Conservation (phyloP, 2,888 invertebrate species). For the Drosophila mimetica region DNA sequence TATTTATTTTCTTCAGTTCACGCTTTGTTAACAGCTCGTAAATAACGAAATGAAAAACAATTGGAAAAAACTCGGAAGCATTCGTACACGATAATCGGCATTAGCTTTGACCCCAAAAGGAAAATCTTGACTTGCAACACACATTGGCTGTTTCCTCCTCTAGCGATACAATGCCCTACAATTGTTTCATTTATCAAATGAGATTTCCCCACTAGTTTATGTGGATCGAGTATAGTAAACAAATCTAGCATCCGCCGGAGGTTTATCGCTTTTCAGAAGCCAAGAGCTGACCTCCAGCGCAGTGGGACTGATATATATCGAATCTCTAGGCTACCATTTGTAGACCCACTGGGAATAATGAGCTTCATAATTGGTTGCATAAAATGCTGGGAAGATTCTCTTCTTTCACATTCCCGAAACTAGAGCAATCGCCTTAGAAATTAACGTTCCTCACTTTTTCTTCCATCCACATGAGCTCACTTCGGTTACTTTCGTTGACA, state of each 20-base stretch:
- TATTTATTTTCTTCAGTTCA: no score
- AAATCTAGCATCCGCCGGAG: conserved; percentile 58
- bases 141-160: conserved; percentile 35
- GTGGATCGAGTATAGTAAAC: conserved; percentile 43
- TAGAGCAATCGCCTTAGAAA: conserved; percentile 62
- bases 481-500: conserved; percentile 73
- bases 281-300: conserved; percentile 56
- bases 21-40: conserved; percentile 47
- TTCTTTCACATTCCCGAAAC: conserved; percentile 19
- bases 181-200: conserved; percentile 69
- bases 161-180: conserved; percentile 32
- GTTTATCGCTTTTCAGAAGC: conserved; percentile 51
- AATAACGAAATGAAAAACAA: conserved; percentile 26
- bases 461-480: conserved; percentile 23
- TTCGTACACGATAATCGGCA: conserved; percentile 39
- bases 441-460: conserved; percentile 5
- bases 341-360: conserved; percentile 18
- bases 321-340: conserved; percentile 40
- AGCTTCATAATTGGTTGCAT: conserved; percentile 21
- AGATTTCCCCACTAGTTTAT: conserved; percentile 46
- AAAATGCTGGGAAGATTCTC: conserved; percentile 28
- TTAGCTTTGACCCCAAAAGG: conserved; percentile 69
- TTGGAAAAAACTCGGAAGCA: conserved; percentile 26
- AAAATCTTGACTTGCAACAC: conserved; percentile 59
- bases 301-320: conserved; percentile 27